A percentile compares a stretch with the other conserved stretches of the same genome.
Conservation (phyloP, 2,797 vertebrate species). For the Hyperoplus lanceolatus region DNA sequence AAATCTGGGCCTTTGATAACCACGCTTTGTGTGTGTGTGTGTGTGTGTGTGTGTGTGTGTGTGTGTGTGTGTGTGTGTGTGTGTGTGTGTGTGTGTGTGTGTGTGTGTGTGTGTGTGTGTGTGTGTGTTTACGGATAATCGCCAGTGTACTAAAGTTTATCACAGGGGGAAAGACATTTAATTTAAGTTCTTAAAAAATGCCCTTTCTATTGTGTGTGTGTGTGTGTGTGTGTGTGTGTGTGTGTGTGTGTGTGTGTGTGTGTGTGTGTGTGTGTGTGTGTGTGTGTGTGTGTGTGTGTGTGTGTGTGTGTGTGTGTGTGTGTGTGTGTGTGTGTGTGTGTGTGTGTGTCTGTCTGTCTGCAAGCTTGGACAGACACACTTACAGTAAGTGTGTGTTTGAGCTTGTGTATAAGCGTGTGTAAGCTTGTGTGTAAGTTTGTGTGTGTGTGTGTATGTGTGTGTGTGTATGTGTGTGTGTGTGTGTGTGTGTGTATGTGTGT, state of each 20-base stretch:
- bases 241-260: too few relatives aligned
- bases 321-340: neutral
- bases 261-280: neutral
- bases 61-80: conserved; percentile 46
- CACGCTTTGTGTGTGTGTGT: conserved; percentile 61
- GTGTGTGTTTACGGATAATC: conserved; percentile 31
- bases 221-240: too few relatives aligned
- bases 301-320: neutral
- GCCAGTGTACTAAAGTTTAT: conserved; percentile 56
- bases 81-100: conserved; percentile 36
- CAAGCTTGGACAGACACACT: neutral
- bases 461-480: too few relatives aligned
- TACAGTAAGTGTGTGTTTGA: too few relatives aligned
- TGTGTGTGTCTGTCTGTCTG: conserved; percentile 8
- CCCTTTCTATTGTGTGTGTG: conserved; percentile 2
- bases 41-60: conserved; percentile 58
- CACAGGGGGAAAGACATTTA: conserved; percentile 43
- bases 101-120: conserved; percentile 43
- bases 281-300: neutral
- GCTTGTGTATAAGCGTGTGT: too few relatives aligned
- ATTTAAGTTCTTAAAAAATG: conserved; percentile 42
- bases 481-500: too few relatives aligned
- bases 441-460: too few relatives aligned
- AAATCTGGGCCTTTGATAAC: too few relatives aligned
- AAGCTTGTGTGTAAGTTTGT: too few relatives aligned